Evolutionary conservation across 2,888 invertebrate species (phyloP).

Genomic region (Hypomecis punctinalis): DNA sequence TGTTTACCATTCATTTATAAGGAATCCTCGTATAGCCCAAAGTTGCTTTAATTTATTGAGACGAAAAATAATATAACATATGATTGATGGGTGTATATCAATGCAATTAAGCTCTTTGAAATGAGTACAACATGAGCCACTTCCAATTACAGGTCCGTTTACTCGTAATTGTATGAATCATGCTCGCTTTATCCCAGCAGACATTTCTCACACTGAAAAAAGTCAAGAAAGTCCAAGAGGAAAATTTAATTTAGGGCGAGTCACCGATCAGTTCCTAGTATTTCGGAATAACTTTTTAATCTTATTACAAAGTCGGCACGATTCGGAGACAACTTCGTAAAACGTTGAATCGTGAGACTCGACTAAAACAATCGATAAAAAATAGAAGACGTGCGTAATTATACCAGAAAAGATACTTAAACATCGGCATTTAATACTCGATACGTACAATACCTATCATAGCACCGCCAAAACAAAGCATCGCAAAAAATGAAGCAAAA

Average conservation of each 20-base stretch:
- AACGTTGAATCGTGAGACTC: constrained; percentile 21
- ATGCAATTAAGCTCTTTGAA: constrained; percentile 1
- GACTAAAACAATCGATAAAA: constrained; percentile 49
- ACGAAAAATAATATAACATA: background rate
- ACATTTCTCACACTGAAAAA: constrained; percentile 38
- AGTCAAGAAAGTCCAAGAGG: constrained; percentile 45
- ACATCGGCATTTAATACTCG: constrained; percentile 67
- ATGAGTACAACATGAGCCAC: constrained; percentile 2
- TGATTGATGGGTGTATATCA: background rate
- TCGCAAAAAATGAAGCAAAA: constrained; percentile 66
- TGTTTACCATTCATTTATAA: too few relatives aligned
- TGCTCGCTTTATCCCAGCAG: constrained; percentile 34
- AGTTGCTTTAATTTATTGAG: too few relatives aligned
- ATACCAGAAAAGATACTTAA: constrained; percentile 67
- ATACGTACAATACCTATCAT: constrained; percentile 60
- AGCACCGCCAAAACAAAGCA: constrained; percentile 66
- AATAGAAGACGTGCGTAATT: constrained; percentile 61
- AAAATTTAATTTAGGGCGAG: constrained; percentile 39
- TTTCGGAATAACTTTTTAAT: constrained; percentile 28
- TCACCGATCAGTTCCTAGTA: constrained; percentile 44
- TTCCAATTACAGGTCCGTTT: constrained; percentile 18
- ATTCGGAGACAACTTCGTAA: constrained; percentile 19
- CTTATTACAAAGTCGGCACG: constrained; percentile 29
- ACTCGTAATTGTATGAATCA: constrained; percentile 40
- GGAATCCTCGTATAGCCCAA: too few relatives aligned